Evolutionary conservation across 1,140 invertebrate genomes (phyloP), one percentile per base, ranked within the genome.

Genomic region (Drosophila arizonae): DNA sequence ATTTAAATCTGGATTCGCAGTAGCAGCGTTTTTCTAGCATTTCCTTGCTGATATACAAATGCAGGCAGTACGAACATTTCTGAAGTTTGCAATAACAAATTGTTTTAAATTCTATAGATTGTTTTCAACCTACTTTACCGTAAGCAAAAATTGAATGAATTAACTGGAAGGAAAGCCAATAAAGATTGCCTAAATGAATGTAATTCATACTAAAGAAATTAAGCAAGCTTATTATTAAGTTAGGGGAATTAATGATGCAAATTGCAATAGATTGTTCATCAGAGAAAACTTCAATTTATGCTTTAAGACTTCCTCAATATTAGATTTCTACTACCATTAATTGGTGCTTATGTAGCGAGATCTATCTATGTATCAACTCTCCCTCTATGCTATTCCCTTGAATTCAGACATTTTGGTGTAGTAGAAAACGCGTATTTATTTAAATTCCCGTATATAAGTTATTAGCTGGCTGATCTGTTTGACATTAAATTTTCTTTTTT

Each of bases 381-480:
- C 6, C 28, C 3, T 1, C 28, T 3, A 30, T 0, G 4, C 0
- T 39, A 13, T 39, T 1, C 36, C 3, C 0, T 39, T 39, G 6
- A 11, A 39, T 39, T 39, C 2, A 39, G 36, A 17, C 15, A 46
- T 46, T 4, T 17, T 0, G 6, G 17, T 21, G n/a, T 46, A 17
- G 66, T 87, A 79, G 75, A 86, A 87, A 87, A 86, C 76, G 71
- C 65, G 55, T 70, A 33, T 56, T 57, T 55, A 33, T 64, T 76
- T 86, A 70, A 65, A 76, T 71, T 66, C 51, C 66, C 56, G 54
- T 87, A 39, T 39, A 86, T 82, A 86, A 88, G 71, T 87, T 86
- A 87, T 82, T 70, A 72, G 36, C 66, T 79, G 76, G 63, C 79
- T 79, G 79, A 39, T 78, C 66, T 79, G 62, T 50, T 64, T 52